Evolutionary conservation across 1,140 invertebrate species (phyloP), one percentile per base, ranked within the genome.

Genomic region (Adoxophyes honmai): DNA sequence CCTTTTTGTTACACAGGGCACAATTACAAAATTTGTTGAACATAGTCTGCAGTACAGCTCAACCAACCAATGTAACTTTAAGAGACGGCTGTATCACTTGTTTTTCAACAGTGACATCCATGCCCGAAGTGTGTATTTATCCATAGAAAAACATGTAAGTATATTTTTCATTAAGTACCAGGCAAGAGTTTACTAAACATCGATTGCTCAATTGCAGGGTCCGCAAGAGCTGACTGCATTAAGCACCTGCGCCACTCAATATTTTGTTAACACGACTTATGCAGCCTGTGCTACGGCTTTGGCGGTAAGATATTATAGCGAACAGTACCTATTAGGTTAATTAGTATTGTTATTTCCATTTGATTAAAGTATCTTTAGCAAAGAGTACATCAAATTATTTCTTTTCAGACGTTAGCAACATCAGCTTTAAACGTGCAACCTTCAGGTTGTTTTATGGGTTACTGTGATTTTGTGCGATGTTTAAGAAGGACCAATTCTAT

Each of bases 391-490:
- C n/a, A n/a, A n/a, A n/a, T n/a, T n/a, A 35, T 42, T 38, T 18
- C 54, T 38, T 39, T 70, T 34, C 60, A 87, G 84, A 71, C 82
- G 21, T 65, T 89, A 53, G 77, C 86, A n/a, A 78, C 81, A 15
- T 88, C 86, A 33, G 82, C 84, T 16, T 70, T 87, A 39, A 87
- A 87, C 70, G 81, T 86, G 7, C 82, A 87, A 59, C 73, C 84
- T 34, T 80, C 83, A 48, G 82, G 84, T 7, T 88, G 90, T 53
- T 90, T 87, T 18, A 86, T 88, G 66, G 90, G 90, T 10, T 92
- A 91, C 67, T 92, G 91, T 68, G 86, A 90, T 70, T 91, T 91
- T 70, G 90, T 91, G 4, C 79, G 88, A 4, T 92, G 90, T 60
- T 71, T 92, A 34, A 69, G 90, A 69, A 86, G 89, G 66, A 77